Percentiles rank a stretch among this genome's conserved stretches.
Conservation (phyloP, 2,797 vertebrate genomes). For the Xiphophorus birchmanni region DNA sequence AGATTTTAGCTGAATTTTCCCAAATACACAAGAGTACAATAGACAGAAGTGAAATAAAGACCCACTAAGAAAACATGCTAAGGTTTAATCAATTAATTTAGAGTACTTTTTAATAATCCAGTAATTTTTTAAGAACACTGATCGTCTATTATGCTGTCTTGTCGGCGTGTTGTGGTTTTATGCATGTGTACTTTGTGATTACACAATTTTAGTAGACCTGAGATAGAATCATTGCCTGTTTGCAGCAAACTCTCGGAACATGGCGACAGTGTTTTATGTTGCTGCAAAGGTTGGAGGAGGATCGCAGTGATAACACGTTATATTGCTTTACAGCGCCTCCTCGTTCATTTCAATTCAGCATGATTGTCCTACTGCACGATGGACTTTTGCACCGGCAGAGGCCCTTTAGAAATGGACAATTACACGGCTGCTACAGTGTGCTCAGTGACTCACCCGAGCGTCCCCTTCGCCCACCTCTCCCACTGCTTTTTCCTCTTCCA, state of each 20-base stretch:
- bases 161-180: not conserved
- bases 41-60: not conserved
- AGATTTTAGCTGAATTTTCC: not conserved
- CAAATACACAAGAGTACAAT: not conserved
- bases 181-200: not conserved
- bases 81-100: not conserved
- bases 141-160: not conserved
- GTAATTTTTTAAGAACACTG: not conserved
- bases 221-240: not conserved
- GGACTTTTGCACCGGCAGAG: not conserved
- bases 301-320: conserved; percentile 7
- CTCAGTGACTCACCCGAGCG: too few species aligned
- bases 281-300: conserved; percentile 7
- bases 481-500: conserved; percentile 57
- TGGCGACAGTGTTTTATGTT: not conserved
- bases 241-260: not conserved
- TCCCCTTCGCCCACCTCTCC: not conserved
- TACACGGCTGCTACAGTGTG: not conserved
- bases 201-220: not conserved
- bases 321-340: conserved; percentile 31
- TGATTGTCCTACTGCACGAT: not conserved
- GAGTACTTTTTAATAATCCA: not conserved
- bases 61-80: not conserved
- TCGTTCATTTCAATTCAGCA: not conserved
- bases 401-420: not conserved